Evolutionary conservation across 2,888 invertebrate genomes (phyloP).

Genomic region (Rhingia rostrata): DNA sequence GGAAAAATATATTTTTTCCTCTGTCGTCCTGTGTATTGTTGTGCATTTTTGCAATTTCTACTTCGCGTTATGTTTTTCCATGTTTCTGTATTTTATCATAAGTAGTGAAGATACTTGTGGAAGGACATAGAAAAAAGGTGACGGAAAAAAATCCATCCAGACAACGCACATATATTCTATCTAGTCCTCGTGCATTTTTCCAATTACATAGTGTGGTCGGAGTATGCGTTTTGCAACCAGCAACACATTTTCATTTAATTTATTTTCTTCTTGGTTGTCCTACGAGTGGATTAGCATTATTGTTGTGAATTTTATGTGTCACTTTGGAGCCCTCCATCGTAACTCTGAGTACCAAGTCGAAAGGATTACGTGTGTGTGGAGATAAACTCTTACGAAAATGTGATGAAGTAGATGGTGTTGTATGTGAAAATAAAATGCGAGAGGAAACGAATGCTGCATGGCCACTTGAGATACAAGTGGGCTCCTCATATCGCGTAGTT

Average conservation of each 20-base stretch:
- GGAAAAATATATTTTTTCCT: constrained; percentile 9
- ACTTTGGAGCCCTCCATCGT: constrained; percentile 30
- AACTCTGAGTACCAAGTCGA: neutral
- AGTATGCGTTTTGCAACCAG: constrained; percentile 23
- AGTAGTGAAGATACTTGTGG: constrained; percentile 11
- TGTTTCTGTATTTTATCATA: constrained; percentile 6
- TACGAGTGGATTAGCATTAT: constrained; percentile 35
- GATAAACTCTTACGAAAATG: constrained; percentile 20
- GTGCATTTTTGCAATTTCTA: constrained; percentile 26
- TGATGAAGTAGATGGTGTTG: constrained; percentile 9
- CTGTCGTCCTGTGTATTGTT: neutral
- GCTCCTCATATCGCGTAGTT: neutral
- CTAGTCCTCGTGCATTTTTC: constrained; percentile 29
- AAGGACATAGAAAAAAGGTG: constrained; percentile 8
- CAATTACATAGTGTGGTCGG: constrained; percentile 23
- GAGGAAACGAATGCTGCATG: constrained; percentile 4
- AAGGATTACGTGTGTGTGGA: constrained; percentile 26
- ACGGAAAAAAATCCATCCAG: constrained; percentile 35
- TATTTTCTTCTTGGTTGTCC: neutral
- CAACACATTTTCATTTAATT: constrained; percentile 32
- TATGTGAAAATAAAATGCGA: neutral
- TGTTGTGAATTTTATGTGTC: constrained; percentile 28
- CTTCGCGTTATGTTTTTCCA: constrained; percentile 1
- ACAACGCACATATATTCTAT: constrained; percentile 23
- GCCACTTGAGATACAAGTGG: constrained; percentile 32